A percentile compares a stretch with the other conserved stretches of the same genome.
phyloP scores from a whole-genome alignment of 2,113 vertebrate genomes.

The Tetrao urogallus region DNA sequence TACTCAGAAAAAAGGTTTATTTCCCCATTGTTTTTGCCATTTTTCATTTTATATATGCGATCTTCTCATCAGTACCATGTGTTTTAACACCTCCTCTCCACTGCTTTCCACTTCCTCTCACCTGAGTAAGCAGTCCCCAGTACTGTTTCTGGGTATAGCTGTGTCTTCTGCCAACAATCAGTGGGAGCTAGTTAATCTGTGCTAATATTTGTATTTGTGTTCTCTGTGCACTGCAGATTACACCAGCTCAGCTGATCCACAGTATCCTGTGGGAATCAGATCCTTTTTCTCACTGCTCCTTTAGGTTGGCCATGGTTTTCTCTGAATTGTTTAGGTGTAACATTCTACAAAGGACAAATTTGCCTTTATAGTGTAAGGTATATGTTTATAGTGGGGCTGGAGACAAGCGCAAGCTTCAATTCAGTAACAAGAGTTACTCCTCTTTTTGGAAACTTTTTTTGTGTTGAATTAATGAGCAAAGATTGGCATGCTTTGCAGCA shows the following conservation, averaged over 20 bases:
- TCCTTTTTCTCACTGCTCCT: background rate
- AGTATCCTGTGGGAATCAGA: background rate
- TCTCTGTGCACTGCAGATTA: background rate
- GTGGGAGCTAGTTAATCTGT: background rate
- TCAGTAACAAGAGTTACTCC: background rate
- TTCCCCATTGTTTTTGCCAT: background rate
- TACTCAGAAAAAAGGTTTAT: background rate
- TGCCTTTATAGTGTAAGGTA: background rate
- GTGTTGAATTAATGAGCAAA: rapidly evolving
- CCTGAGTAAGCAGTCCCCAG: background rate
- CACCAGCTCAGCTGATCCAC: background rate
- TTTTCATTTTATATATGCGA: background rate
- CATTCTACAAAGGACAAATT: background rate
- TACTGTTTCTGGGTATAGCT: background rate
- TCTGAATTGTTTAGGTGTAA: background rate
- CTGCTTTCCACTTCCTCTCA: background rate
- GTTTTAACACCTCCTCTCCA: background rate
- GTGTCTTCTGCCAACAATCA: rapidly evolving
- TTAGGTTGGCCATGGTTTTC: background rate
- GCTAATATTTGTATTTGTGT: background rate
- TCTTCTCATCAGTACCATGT: background rate
- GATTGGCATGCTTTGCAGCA: background rate
- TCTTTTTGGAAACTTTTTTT: background rate
- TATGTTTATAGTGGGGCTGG: background rate
- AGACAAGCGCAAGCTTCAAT: background rate